phyloP scores from a whole-genome alignment of 2,888 invertebrate species.

The Chromoteleia sp. region DNA sequence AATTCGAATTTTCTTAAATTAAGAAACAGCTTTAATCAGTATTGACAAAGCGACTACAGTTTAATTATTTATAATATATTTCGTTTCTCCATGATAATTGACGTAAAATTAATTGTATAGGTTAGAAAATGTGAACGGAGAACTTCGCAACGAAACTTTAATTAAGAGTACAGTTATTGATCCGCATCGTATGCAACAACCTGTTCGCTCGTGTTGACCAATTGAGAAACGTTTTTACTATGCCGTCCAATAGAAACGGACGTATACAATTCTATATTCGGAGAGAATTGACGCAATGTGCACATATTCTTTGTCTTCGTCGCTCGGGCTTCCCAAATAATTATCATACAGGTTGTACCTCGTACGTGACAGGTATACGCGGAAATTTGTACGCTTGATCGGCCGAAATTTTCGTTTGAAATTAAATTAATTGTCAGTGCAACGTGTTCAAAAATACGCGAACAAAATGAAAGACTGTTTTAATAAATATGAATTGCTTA shows the following conservation, averaged over 20 bases:
- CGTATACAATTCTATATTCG: constrained; percentile 3
- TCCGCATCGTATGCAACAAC: constrained; percentile 21
- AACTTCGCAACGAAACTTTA: too few species aligned
- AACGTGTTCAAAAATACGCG: neutral
- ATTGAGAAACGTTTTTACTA: neutral
- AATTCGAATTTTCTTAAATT: neutral
- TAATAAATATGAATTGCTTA: constrained; percentile 41
- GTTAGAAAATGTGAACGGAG: too few species aligned
- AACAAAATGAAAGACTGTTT: constrained; percentile 48
- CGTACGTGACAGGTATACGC: constrained; percentile 25
- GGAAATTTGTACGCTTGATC: neutral
- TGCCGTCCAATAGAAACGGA: neutral
- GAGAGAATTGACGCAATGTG: constrained; percentile 41
- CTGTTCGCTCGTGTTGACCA: constrained; percentile 17
- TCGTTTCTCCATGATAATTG: too few species aligned
- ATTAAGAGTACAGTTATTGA: constrained; percentile 40
- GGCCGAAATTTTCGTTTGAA: neutral
- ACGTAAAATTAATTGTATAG: too few species aligned
- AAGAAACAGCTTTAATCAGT: too few species aligned
- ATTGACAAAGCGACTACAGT: too few species aligned
- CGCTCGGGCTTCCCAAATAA: constrained; percentile 23
- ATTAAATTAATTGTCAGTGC: neutral
- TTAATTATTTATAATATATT: too few species aligned
- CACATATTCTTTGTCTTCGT: constrained; percentile 9
- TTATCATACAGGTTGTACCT: constrained; percentile 23